These are phyloP conservation scores for Drosophila kepulauana DNA, from an alignment of 1,140 invertebrate species.

Conservation along the genomic window DNA sequence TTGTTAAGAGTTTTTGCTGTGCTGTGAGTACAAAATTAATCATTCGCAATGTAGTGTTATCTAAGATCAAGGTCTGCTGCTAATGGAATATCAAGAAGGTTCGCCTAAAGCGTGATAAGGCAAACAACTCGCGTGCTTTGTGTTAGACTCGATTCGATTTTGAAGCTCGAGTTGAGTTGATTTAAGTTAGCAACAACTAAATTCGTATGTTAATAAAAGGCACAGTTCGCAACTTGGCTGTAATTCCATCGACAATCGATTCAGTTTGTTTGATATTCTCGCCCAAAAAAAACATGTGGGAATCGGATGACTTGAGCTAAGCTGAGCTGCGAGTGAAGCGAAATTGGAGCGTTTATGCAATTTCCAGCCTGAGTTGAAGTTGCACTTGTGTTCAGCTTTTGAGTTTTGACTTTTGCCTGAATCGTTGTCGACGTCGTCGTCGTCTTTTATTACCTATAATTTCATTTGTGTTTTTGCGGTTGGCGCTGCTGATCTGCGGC, in stretches of 20 bases:
- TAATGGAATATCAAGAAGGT: slow-evolving; percentile 22
- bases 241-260: slow-evolving; percentile 1
- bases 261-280: neutral
- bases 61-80: slow-evolving; percentile 46
- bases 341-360: slow-evolving; percentile 35
- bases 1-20: slow-evolving; percentile 7
- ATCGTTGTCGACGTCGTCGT: neutral
- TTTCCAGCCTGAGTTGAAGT: slow-evolving; percentile 24
- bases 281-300: slow-evolving; percentile 3
- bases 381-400: slow-evolving; percentile 4
- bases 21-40: slow-evolving; percentile 25
- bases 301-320: slow-evolving; percentile 5
- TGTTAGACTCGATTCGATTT: neutral
- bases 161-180: neutral
- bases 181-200: neutral
- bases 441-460: slow-evolving; percentile 47
- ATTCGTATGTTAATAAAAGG: slow-evolving; percentile 1
- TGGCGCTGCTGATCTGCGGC: slow-evolving; percentile 52
- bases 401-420: neutral
- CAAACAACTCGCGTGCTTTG: slow-evolving; percentile 31
- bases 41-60: slow-evolving; percentile 25
- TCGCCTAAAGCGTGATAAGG: slow-evolving; percentile 36
- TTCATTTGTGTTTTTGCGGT: slow-evolving; percentile 58
- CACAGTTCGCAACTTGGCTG: neutral
- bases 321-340: neutral